Evolutionary conservation across 92 coral and sea anemone species (phyloP), one percentile per base, ranked within the genome.

Genomic region (Plumapathes pennacea): DNA sequence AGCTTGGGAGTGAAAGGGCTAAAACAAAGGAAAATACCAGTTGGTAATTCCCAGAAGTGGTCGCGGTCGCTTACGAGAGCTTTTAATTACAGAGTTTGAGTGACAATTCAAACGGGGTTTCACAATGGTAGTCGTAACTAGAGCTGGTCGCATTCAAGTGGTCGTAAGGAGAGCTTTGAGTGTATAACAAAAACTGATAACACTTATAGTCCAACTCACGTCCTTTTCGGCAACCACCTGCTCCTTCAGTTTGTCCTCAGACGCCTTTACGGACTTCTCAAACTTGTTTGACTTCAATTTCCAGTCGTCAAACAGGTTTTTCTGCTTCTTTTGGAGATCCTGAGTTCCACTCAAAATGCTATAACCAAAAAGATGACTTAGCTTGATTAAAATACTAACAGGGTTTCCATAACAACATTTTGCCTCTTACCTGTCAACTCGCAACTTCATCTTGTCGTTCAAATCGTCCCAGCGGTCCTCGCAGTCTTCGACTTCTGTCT

Each of bases 381-480:
- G n/a, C n/a, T n/a, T n/a, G n/a, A n/a, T n/a, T n/a, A n/a, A n/a
- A n/a, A n/a, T n/a, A n/a, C n/a, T n/a, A n/a, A n/a, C n/a, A n/a
- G n/a, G n/a, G n/a, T n/a, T n/a, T n/a, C n/a, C 9, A 25, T 4
- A 23, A 12, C 20, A 44, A 4, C 15, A 26, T 2, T 28, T 26
- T 27, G 15, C 27, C 23, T 28, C 62, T 64, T 75, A 85, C 89
- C 52, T 49, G 46, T 87, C 84, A 30, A 83, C 88, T 12, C 89
- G 81, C 12, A 43, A 64, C 32, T 54, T 78, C 29, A 69, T 83
- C 50, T 74, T 77, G 14, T 87, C 96, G 38, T 83, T 54, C 24
- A 87, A 57, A 23, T 58, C 73, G 28, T 87, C 96, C 96, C 96
- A 87, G 25, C 73, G 75, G 18, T 68, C 54, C 48, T 87, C 86